Base-by-base conservation (phyloP, 2,888 invertebrate species). In the Dendrolimus pini region DNA sequence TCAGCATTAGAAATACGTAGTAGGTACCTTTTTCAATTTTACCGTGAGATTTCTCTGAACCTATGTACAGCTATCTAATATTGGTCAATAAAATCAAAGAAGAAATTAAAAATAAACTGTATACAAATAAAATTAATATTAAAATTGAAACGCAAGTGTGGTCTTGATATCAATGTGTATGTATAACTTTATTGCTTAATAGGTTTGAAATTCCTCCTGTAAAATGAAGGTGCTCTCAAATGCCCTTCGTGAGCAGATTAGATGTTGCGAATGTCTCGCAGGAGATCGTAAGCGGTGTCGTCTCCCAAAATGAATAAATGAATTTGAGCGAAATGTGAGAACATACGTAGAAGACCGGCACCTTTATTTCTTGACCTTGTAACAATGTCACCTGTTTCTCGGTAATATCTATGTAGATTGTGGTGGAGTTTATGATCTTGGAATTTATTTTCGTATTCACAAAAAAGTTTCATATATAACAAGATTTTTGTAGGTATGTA, bases 201-300 rank as follows among this genome's bases (percentile, higher is more conserved):
- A 30, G 3, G 30, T 30, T 30, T 0, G 30, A 30, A 30, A 6
- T 3, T 30, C 30, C 6, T 30, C 30, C 30, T 30, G 30, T 30
- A 30, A 30, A 30, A 30, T 30, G 3, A 30, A 6, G 30, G 30
- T 30, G 6, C 30, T 6, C 30, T 30, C 3, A 6, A 30, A 30
- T 30, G 30, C 6, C 6, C 30, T 30, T 30, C 30, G 3, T 30
- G 30, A 30, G 30, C 30, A 30, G 30, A 30, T 47, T 47, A 47
- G 62, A 60, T 65, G 64, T 61, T 61, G 61, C 61, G 58, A 65
- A 62, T 61, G 60, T 63, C 60, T 65, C 64, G 54, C 55, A 61
- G 58, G 59, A 58, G 55, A 30, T 30, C 30, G 30, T 30, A 30
- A 42, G 53, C 52, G 14, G 54, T 41, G 56, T 41, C 61, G 59